Conservation (phyloP, 1,140 invertebrate genomes). For the Drosophila miranda region DNA sequence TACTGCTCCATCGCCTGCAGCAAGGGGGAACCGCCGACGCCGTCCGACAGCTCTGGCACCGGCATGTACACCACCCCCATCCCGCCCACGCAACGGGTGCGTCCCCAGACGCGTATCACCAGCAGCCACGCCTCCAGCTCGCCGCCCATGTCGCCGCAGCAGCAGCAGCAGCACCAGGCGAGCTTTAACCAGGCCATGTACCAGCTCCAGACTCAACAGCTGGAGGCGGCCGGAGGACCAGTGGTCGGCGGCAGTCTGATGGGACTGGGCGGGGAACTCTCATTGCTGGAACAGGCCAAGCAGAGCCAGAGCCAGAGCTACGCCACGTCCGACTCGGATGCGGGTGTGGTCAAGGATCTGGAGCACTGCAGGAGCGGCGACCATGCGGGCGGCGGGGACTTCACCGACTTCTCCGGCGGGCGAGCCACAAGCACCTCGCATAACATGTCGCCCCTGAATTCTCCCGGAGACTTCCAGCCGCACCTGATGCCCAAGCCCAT, state of each 20-base stretch:
- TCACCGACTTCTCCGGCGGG: slow-evolving; percentile 73
- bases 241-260: slow-evolving; percentile 22
- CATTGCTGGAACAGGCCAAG: slow-evolving; percentile 50
- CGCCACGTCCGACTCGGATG: slow-evolving; percentile 73
- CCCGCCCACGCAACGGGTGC: slow-evolving; percentile 84
- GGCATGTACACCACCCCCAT: slow-evolving; percentile 82
- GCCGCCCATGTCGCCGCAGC: slow-evolving; percentile 80
- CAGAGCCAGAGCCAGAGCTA: slow-evolving; percentile 51
- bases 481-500: slow-evolving; percentile 77
- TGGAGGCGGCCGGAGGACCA: slow-evolving; percentile 53
- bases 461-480: slow-evolving; percentile 72
- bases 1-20: slow-evolving; percentile 97
- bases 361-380: slow-evolving; percentile 40
- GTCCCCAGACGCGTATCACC: slow-evolving; percentile 68
- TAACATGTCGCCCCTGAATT: slow-evolving; percentile 73
- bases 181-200: slow-evolving; percentile 81
- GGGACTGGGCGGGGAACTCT: slow-evolving; percentile 37
- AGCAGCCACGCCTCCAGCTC: slow-evolving; percentile 79
- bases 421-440: slow-evolving; percentile 70
- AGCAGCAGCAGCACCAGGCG: slow-evolving; percentile 78
- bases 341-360: slow-evolving; percentile 73
- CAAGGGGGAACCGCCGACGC: slow-evolving; percentile 92
- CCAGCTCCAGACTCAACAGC: slow-evolving; percentile 77
- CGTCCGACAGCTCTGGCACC: slow-evolving; percentile 88
- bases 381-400: slow-evolving; percentile 45